Percentiles rank a stretch among this genome's conserved stretches.
Evolutionary conservation across 2,113 vertebrate species (phyloP).

Genomic region (Oryzias melastigma): DNA sequence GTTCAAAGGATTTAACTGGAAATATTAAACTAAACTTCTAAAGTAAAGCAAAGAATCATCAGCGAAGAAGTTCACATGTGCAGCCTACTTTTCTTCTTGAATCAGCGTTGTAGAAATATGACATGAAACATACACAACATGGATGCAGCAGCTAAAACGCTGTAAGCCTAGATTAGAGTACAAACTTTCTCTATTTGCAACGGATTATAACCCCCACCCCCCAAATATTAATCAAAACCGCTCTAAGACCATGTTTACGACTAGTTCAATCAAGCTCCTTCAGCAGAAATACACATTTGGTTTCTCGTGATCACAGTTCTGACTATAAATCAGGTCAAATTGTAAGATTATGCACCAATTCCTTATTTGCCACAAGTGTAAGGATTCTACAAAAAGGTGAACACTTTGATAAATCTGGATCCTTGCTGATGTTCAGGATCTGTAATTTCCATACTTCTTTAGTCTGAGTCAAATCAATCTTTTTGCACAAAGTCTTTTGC

Average conservation of each 20-base stretch:
- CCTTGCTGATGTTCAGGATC: not conserved
- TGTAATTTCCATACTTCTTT: not conserved
- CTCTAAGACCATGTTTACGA: too few relatives aligned
- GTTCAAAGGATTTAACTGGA: not conserved
- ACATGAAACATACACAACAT: not conserved
- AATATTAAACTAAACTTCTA: not conserved
- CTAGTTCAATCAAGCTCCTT: too few relatives aligned
- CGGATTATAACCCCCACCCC: not conserved
- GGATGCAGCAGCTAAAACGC: not conserved
- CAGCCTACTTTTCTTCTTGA: not conserved
- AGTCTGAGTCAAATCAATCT: not conserved
- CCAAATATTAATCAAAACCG: too few relatives aligned
- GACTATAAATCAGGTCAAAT: not conserved
- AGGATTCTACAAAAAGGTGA: not conserved
- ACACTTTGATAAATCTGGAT: not conserved
- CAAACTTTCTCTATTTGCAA: not conserved
- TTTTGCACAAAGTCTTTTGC: not conserved
- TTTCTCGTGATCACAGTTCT: too few relatives aligned
- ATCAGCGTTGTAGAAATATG: not conserved
- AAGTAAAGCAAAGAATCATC: too few relatives aligned
- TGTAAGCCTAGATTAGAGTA: not conserved
- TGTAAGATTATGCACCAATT: not conserved
- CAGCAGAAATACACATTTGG: too few relatives aligned
- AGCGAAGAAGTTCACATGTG: not conserved
- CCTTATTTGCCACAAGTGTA: too few relatives aligned